Base-by-base conservation (phyloP, 1,140 invertebrate species). In the Drosophila arawakana region DNA sequence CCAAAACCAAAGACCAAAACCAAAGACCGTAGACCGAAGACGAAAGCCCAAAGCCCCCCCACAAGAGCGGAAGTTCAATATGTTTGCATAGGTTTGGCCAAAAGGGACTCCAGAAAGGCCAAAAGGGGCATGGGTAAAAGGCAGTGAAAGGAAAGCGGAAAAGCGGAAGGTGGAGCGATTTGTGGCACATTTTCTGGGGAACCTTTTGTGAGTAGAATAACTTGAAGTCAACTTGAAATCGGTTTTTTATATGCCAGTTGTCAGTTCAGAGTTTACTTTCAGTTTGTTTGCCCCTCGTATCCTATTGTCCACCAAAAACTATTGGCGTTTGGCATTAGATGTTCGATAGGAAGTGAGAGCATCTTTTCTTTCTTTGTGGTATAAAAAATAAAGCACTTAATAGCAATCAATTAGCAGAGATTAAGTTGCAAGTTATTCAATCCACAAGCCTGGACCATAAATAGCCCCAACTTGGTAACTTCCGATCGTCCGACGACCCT, bases 401-500 rank as follows among this genome's bases (percentile, higher is more conserved):
- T 83, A 63, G 80, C 80, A 88, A 89, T 86, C 83, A 86, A 86
- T 86, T 86, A 86, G 82, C 70, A 70, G 68, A 74, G 72, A 86
- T 82, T 80, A 66, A 86, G 73, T 63, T 73, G 58, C 43, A 70
- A 52, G 15, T 68, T 44, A 52, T 44, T 47, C 59, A 63, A 44
- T 13, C 63, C 37, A 61, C 50, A 59, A 25, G 8, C 35, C 35
- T 47, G 58, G 41, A 65, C 66, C 55, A 78, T 75, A 81, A 78
- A 67, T 52, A 69, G 50, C 52, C 59, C 34, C 62, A 25, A 59
- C 25, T 30, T 30, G 25, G 25, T 30, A 5, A 30, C 10, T 15
- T 46, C 41, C 37, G 18, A 30, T 37, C 47, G n/a, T 2, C 2
- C 11, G 18, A 39, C 43, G 30, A 10, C 39, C 60, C 57, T 52